phyloP scores from a whole-genome alignment of 2,797 vertebrate species.

The Pseudopleuronectes americanus region DNA sequence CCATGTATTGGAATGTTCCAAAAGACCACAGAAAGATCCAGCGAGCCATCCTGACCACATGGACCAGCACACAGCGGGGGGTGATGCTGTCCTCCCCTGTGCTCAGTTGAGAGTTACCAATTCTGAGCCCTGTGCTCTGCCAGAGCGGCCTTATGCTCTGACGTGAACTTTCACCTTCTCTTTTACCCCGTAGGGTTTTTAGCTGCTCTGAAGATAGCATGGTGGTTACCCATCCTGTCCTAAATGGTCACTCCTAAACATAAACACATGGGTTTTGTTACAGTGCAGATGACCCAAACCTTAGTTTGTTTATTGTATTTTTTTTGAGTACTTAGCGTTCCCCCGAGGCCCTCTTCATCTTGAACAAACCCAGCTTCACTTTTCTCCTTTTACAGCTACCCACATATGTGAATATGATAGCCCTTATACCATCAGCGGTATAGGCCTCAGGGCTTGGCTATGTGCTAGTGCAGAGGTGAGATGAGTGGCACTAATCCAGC shows the following conservation, averaged over 20 bases:
- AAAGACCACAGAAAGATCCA: conserved; percentile 85
- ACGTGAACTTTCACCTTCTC: conserved; percentile 66
- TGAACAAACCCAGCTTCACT: conserved; percentile 23
- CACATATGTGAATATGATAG: conserved; percentile 41
- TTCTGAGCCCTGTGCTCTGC: conserved; percentile 50
- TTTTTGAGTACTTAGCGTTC: conserved; percentile 36
- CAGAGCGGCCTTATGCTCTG: conserved; percentile 45
- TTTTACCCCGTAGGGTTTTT: conserved; percentile 50
- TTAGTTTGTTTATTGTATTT: conserved; percentile 40
- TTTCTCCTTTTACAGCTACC: conserved; percentile 41
- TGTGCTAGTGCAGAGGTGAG: conserved; percentile 66
- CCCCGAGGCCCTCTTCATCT: conserved; percentile 16
- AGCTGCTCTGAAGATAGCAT: conserved; percentile 56
- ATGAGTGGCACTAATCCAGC: conserved; percentile 71
- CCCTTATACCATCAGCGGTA: conserved; percentile 26
- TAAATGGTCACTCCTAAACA: conserved; percentile 48
- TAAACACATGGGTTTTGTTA: conserved; percentile 59
- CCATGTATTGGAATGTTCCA: conserved; percentile 88
- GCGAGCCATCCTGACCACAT: conserved; percentile 79
- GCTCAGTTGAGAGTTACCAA: conserved; percentile 56
- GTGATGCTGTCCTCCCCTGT: conserved; percentile 69
- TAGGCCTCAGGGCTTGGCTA: conserved; percentile 45
- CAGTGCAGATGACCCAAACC: conserved; percentile 38
- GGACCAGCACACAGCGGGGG: conserved; percentile 73
- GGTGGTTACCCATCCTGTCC: conserved; percentile 54